Base-by-base conservation (phyloP, 2,797 vertebrate species). In the Spea hammondii region DNA sequence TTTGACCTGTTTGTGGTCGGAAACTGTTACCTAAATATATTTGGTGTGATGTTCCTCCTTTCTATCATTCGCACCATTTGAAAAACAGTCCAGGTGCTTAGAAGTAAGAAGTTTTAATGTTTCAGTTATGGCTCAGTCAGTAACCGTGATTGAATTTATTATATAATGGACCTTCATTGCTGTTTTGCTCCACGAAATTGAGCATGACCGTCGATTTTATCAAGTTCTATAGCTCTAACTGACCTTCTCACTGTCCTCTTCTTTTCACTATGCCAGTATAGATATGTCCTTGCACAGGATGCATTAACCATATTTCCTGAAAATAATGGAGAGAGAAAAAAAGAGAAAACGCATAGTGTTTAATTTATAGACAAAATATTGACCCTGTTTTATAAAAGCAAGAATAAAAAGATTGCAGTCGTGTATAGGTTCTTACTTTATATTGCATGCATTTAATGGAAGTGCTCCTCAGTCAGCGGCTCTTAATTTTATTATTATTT, bases 271-370 rank as follows among this genome's bases (percentile, higher is more conserved):
- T 57, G 51, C 44, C 54, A 64, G 78, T 72, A 60, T 57, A 32
- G 75, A 75, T 79, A 62, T 14, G 46, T 57, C 59, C 70, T 79
- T 70, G 74, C 72, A 55, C 75, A 67, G 70, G 71, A 79, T 74
- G 62, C 54, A 71, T 79, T 77, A 79, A 77, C 67, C 48, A 67
- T 59, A 74, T 74, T 64, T 74, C 77, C 71, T 71, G 74, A 70
- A 75, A 79, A 57, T 76, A 74, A 83, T 74, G 68, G 57, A 69
- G n/a, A 74, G n/a, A 55, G 67, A 70, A 66, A 53, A 10, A 76
- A 12, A 65, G 62, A 67, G 57, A 55, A 12, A 46, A 17, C 51
- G 45, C 69, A 64, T 32, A 3, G 7, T 59, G 73, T 45, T 57
- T 71, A 65, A 70, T 70, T 65, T 74, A 80, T 80, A 12, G 4